Evolutionary conservation across 2,113 vertebrate species (phyloP).

Genomic region (Amazona guildingii): DNA sequence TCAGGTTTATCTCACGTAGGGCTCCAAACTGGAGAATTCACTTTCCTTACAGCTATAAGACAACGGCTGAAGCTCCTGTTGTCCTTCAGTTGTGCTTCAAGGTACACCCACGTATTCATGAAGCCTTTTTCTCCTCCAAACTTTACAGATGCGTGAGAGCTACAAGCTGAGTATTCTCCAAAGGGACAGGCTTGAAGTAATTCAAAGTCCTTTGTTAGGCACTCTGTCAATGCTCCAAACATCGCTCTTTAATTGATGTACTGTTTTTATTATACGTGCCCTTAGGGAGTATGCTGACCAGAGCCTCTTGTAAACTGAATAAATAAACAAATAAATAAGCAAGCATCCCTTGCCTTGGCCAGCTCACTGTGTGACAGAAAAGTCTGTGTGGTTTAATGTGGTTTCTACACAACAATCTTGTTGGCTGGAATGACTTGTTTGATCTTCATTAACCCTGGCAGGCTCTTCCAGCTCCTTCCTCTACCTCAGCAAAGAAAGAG

Average conservation of each 20-base stretch:
- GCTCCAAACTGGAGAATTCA: background rate
- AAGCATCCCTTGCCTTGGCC: background rate
- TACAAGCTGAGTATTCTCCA: conserved; percentile 10
- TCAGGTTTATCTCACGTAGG: background rate
- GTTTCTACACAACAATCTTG: background rate
- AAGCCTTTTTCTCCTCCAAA: background rate
- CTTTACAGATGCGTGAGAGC: conserved; percentile 7
- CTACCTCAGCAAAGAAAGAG: conserved; percentile 22
- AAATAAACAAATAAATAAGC: conserved; percentile 54
- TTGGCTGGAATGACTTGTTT: background rate
- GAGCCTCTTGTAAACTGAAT: conserved; percentile 36
- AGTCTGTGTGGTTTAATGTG: background rate
- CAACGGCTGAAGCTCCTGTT: background rate
- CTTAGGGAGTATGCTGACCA: conserved; percentile 50
- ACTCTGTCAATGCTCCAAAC: conserved; percentile 43
- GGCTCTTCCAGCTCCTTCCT: background rate
- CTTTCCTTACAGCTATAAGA: background rate
- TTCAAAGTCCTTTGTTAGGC: conserved; percentile 47
- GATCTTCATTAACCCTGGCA: conserved; percentile 41
- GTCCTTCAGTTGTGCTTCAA: background rate
- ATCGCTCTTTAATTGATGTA: conserved; percentile 29
- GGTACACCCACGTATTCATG: background rate
- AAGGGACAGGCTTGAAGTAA: conserved; percentile 15
- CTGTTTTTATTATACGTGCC: conserved; percentile 30
- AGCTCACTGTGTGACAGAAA: background rate